Conservation (phyloP, 2,113 vertebrate species). For the Sapayoa aenigma region DNA sequence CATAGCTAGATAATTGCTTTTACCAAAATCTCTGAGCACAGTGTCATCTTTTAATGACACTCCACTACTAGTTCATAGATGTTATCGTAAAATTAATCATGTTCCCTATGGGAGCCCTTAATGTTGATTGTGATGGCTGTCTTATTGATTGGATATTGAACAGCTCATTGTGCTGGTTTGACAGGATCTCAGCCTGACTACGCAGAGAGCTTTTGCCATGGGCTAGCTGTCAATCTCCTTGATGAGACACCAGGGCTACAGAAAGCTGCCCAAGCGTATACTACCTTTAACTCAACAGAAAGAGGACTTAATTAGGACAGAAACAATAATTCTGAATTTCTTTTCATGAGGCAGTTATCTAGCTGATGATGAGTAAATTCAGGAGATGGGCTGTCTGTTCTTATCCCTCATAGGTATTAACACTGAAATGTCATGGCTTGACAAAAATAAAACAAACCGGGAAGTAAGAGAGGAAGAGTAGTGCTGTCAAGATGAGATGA, state of each 20-base stretch:
- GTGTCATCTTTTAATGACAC: neutral
- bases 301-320: neutral
- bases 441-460: neutral
- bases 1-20: neutral
- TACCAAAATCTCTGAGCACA: neutral
- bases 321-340: neutral
- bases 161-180: neutral
- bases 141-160: constrained; percentile 30
- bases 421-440: neutral
- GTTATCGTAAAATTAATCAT: constrained; percentile 43
- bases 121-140: constrained; percentile 7
- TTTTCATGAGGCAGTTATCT: neutral
- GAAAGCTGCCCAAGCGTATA: neutral
- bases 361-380: neutral
- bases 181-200: neutral
- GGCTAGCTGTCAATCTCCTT: neutral
- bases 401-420: neutral
- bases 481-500: neutral
- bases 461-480: neutral
- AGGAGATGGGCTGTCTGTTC: neutral
- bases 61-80: constrained; percentile 3
- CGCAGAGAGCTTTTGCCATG: neutral
- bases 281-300: neutral
- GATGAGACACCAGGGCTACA: neutral
- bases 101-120: neutral